Base-by-base conservation (phyloP, 1,140 invertebrate species). In the Anastatus disparis region DNA sequence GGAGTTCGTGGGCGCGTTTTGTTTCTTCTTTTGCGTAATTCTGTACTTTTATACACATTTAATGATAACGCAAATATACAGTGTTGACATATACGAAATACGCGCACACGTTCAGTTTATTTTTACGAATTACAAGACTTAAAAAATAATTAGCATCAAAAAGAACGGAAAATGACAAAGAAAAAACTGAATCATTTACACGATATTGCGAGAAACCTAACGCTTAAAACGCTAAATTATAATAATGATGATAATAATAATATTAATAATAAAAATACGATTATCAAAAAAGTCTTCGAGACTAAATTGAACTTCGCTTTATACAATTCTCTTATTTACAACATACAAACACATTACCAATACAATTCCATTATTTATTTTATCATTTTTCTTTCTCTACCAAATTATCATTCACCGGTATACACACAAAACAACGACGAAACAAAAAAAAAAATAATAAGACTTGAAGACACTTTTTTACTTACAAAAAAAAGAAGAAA, bases 101-200 rank as follows among this genome's bases (percentile, higher is more conserved):
- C 12, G 63, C 22, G 15, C 7, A 22, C 44, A n/a, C 12, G 15
- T 29, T 13, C 27, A 20, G 17, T 24, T 46, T 59, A n/a, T n/a
- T n/a, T n/a, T n/a, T n/a, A n/a, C n/a, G 10, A 59, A 27, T 46
- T 50, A 50, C 31, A 59, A 48, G 44, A 40, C 55, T 68, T 52
- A 58, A 13, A 50, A 50, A 26, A 12, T 46, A 56, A 67, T 67
- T 55, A 64, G 10, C 20, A 38, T 35, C 3, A 38, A 58, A 48
- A 13, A 38, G 29, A 68, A 68, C 55, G 38, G 6, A 68, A 59
- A 6, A 6, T 6, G 31, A 35, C 31, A 35, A 59, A 31, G 17
- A 59, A 55, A 58, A 68, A 31, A 50, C 29, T 50, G 31, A 35
- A 35, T 35, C 10, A n/a, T n/a, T n/a, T n/a, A n/a, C n/a, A n/a